phyloP scores from a whole-genome alignment of 2,888 invertebrate species.

The Netelia inedita region DNA sequence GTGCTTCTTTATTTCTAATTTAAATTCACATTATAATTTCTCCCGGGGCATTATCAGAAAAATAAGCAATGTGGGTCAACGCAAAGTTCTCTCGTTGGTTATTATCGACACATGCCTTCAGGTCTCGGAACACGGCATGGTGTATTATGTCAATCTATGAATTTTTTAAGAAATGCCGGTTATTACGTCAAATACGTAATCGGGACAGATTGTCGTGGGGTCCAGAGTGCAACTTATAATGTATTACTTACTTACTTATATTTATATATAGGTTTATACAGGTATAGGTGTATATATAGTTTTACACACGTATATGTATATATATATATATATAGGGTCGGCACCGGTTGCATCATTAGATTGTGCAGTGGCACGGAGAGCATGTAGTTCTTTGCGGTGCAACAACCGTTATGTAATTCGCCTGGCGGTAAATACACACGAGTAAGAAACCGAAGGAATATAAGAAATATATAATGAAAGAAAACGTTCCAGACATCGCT shows the following conservation, averaged over 20 bases:
- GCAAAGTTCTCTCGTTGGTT: neutral
- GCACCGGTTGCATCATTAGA: conserved; percentile 61
- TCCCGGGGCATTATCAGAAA: neutral
- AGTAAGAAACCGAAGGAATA: conserved; percentile 43
- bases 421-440: conserved; percentile 24
- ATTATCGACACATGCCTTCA: neutral
- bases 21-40: neutral
- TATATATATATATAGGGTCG: conserved; percentile 20
- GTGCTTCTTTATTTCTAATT: neutral
- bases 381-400: conserved; percentile 47
- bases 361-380: conserved; percentile 61
- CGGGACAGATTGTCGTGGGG: conserved; percentile 47
- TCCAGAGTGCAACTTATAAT: conserved; percentile 7
- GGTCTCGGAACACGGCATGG: neutral
- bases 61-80: neutral
- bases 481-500: conserved; percentile 12
- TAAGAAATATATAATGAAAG: conserved; percentile 6
- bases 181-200: conserved; percentile 70
- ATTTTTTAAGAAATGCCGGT: conserved; percentile 18
- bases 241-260: neutral
- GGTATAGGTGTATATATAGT: conserved; percentile 5
- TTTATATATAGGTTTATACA: neutral
- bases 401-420: conserved; percentile 63
- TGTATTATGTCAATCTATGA: conserved; percentile 21
- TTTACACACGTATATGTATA: neutral